Evolutionary conservation across 2,113 vertebrate species (phyloP).

Genomic region (Elephas maximus): DNA sequence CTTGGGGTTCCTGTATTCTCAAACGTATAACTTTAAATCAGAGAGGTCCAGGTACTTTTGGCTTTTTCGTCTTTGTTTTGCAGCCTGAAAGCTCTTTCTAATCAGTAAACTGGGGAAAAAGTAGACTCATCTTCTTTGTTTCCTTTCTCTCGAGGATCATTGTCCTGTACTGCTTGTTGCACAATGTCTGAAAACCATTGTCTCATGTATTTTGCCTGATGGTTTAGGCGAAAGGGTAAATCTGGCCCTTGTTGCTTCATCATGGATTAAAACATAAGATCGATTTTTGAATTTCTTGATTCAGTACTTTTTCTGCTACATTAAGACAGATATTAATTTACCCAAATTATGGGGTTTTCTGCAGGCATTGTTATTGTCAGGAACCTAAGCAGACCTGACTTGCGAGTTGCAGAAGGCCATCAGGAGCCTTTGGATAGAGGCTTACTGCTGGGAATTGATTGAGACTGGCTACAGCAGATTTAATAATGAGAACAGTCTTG

Average conservation of each 20-base stretch:
- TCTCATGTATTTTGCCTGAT: neutral
- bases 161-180: neutral
- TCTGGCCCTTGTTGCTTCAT: neutral
- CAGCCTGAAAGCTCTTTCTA: neutral
- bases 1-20: neutral
- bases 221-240: neutral
- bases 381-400: constrained; percentile 23
- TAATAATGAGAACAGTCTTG: constrained; percentile 55
- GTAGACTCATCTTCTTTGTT: neutral
- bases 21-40: neutral
- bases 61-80: neutral
- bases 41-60: neutral
- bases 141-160: neutral
- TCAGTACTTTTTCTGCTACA: constrained; percentile 11
- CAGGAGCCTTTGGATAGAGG: constrained; percentile 27
- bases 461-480: neutral
- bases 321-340: constrained; percentile 3
- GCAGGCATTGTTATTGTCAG: neutral
- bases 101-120: neutral
- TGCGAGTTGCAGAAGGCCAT: neutral
- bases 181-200: neutral
- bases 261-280: neutral
- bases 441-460: constrained; percentile 38
- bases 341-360: neutral
- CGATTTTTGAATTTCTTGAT: neutral